A percentile compares a stretch with the other conserved stretches of the same genome.
Evolutionary conservation across 2,888 invertebrate species (phyloP).

Genomic region (Bellardia pandia): DNA sequence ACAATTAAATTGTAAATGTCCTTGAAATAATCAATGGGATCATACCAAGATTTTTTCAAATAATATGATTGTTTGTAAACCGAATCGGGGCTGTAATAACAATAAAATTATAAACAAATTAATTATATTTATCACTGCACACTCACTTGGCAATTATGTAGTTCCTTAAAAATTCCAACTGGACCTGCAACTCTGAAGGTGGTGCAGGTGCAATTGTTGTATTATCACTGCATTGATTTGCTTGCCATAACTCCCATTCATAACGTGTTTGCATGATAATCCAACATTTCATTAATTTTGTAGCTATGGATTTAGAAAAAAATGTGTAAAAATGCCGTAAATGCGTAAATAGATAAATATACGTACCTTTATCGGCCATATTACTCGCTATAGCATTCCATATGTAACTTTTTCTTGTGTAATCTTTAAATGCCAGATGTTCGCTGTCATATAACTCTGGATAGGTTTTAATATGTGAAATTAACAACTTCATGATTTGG

Average conservation of each 20-base stretch:
- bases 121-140: not conserved
- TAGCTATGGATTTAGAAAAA: constrained; percentile 74
- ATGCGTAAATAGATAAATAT: too few relatives aligned
- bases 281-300: constrained; percentile 80
- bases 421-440: constrained; percentile 73
- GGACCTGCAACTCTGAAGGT: constrained; percentile 67
- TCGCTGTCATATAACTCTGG: constrained; percentile 78
- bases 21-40: constrained; percentile 79
- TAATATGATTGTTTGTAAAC: constrained; percentile 78
- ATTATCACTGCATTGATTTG: not conserved
- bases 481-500: constrained; percentile 68
- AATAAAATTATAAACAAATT: constrained; percentile 6
- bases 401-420: constrained; percentile 78
- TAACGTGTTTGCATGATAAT: constrained; percentile 78
- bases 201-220: not conserved
- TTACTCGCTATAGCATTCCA: constrained; percentile 80
- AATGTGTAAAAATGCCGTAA: not conserved
- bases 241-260: constrained; percentile 78
- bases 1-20: constrained; percentile 76
- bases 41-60: constrained; percentile 75
- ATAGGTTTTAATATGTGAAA: constrained; percentile 76
- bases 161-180: constrained; percentile 75
- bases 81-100: constrained; percentile 72
- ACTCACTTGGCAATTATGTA: constrained; percentile 74
- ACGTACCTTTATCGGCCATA: constrained; percentile 77